Evolutionary conservation across 1,140 invertebrate species (phyloP), one percentile per base, ranked within the genome.

Genomic region (Dendroctonus ponderosae): DNA sequence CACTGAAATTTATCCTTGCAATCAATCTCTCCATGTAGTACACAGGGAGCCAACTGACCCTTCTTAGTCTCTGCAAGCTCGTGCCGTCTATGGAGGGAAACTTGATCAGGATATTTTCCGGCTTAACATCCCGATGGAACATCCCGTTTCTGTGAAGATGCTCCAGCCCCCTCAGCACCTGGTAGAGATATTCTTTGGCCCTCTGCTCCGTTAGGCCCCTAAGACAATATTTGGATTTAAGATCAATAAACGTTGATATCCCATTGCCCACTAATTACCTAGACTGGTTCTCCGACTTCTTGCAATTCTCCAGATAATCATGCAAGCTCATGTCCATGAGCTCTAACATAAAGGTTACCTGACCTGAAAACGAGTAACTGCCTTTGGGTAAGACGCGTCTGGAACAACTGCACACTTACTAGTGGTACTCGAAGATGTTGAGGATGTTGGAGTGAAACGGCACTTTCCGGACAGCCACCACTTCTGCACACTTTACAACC

Each of bases 311-410:
- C 62, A 88, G 84, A 42, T 87, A 74, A 72, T 89, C 87, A 73
- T 88, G 87, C 58, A 89, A 80, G 72, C 86, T 88, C 84, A 86
- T 85, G 70, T 89, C 86, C 86, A 89, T 88, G 37, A 89, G 71
- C 73, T 89, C 86, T 75, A 87, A 87, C 14, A 89, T 80, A 38
- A 89, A 77, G 6, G 82, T 83, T 44, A 88, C 79, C 68, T 80
- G 82, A 44, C 86, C 85, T 26, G 80, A 79, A 72, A 72, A 53
- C 7, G 76, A 71, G 67, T 85, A 82, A 68, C 82, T 87, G 80
- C 72, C 82, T 58, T 26, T 26, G 26, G 37, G 57, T 65, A n/a
- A 26, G 56, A 49, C 58, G 43, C 46, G 49, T 65, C 38, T 57
- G 37, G 11, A 65, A 49, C 7, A 66, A 12, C 70, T 12, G 70